Base-by-base conservation (phyloP, 2,113 vertebrate species). In the Alligator sinensis region DNA sequence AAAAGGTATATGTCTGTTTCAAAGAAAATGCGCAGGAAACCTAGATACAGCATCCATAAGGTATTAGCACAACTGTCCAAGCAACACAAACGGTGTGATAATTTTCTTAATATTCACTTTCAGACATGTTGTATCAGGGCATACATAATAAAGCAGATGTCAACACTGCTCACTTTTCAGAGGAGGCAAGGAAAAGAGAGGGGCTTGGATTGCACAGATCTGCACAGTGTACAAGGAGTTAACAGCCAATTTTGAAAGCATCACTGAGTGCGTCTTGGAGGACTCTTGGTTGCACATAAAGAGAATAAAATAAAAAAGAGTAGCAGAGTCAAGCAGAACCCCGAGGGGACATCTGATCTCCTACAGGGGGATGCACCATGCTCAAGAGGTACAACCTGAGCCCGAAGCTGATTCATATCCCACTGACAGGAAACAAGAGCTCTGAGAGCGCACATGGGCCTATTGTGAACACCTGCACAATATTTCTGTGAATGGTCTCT, bases 401-500 rank as follows among this genome's bases (percentile, higher is more conserved):
- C 47, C 47, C 47, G 9, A 47, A 47, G 47, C 47, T 47, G 47
- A 47, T 47, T 47, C 47, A 47, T 18, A 72, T 38, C n/a, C 68
- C 19, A 72, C 30, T 12, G 30, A 72, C 30, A 68, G 68, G 68
- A 11, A 70, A 70, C 66, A 30, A 30, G 17, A 34, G 66, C 66
- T 18, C 30, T 34, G 30, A 72, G 68, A 72, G 19, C 22, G 68
- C 21, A 72, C 4, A 4, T 38, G 30, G 30, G 19, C 4, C 64
- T 68, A 34, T 38, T 38, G 34, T 38, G 38, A 72, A 38, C 18
- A 72, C 22, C 8, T 38, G 0, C 3, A 19, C 28, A 21, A 30
- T 4, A 6, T 59, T 6, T 3, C 0, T 24, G 54, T 27, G 3
- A 57, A 25, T 55, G 4, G 15, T 2, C 2, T 1, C 62, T 1